Conservation (phyloP, 2,113 vertebrate species). For the Trichomycterus rosablanca region DNA sequence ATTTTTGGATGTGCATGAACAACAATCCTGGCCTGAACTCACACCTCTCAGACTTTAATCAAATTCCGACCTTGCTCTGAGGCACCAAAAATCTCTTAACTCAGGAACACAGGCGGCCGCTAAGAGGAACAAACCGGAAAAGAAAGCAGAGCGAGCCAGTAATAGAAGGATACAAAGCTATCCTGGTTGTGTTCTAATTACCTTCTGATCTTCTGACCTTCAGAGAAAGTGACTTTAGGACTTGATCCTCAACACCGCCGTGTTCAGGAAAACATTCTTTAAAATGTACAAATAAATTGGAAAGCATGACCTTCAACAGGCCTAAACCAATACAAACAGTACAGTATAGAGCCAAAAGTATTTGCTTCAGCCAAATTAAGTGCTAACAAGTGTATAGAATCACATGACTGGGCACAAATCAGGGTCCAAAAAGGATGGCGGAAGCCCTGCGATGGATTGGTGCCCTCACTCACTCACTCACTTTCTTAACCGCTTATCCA, state of each 20-base stretch:
- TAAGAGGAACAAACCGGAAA: neutral
- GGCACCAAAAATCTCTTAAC: constrained; percentile 1
- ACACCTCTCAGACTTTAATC: constrained; percentile 18
- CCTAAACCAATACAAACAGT: neutral
- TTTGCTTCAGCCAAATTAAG: no score
- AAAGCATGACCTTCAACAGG: constrained; percentile 5
- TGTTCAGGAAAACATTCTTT: neutral
- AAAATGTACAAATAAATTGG: neutral
- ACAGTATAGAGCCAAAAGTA: no score
- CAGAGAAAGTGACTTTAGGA: neutral
- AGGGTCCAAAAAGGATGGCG: no score
- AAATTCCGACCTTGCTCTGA: constrained; percentile 9
- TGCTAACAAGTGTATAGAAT: no score
- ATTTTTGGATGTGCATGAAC: constrained; percentile 1
- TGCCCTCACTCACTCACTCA: no score
- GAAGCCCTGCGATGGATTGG: no score
- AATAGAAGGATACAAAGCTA: neutral
- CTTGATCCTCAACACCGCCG: neutral
- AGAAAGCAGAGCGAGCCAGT: neutral
- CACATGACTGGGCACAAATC: no score
- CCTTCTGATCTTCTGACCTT: constrained; percentile 8
- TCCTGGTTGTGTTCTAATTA: neutral
- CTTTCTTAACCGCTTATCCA: no score
- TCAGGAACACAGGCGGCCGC: neutral
- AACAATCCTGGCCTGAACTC: neutral